Conservation (phyloP, 2,888 invertebrate species). For the Cephus nigrinus region DNA sequence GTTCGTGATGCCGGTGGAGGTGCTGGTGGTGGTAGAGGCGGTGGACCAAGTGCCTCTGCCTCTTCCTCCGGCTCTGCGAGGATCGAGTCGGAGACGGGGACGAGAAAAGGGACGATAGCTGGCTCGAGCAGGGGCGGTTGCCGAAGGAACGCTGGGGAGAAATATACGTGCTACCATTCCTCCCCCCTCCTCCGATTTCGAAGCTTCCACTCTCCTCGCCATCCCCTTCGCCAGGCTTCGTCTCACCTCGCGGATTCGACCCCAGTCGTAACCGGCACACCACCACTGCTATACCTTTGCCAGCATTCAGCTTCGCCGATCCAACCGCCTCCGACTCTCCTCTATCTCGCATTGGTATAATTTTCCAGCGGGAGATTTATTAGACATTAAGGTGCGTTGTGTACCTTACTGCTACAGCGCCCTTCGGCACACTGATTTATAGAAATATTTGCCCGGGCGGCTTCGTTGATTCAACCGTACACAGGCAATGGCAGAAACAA, state of each 20-base stretch:
- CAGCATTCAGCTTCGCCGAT: slow-evolving; percentile 65
- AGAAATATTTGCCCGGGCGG: slow-evolving; percentile 40
- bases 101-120: slow-evolving; percentile 10
- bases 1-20: slow-evolving; percentile 27
- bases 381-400: slow-evolving; percentile 63
- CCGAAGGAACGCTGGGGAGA: slow-evolving; percentile 12
- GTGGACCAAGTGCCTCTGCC: slow-evolving; percentile 30
- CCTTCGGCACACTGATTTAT: slow-evolving; percentile 48
- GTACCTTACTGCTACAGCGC: slow-evolving; percentile 25
- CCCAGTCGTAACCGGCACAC: too few relatives aligned
- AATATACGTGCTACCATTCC: slow-evolving; percentile 31
- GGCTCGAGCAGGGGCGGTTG: slow-evolving; percentile 15
- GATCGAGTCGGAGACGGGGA: slow-evolving; percentile 58
- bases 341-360: slow-evolving; percentile 61
- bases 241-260: slow-evolving; percentile 64
- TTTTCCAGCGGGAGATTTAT: slow-evolving; percentile 64
- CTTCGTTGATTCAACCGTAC: neutral
- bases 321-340: slow-evolving; percentile 59
- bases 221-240: slow-evolving; percentile 57
- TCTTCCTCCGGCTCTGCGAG: slow-evolving; percentile 58
- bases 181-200: slow-evolving; percentile 30
- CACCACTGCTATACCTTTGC: slow-evolving; percentile 69
- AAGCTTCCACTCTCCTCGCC: slow-evolving; percentile 35
- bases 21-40: slow-evolving; percentile 25
- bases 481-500: neutral